These are phyloP conservation scores for Elachura formosa DNA, from an alignment of 2,113 vertebrate species.

Conservation along the genomic window DNA sequence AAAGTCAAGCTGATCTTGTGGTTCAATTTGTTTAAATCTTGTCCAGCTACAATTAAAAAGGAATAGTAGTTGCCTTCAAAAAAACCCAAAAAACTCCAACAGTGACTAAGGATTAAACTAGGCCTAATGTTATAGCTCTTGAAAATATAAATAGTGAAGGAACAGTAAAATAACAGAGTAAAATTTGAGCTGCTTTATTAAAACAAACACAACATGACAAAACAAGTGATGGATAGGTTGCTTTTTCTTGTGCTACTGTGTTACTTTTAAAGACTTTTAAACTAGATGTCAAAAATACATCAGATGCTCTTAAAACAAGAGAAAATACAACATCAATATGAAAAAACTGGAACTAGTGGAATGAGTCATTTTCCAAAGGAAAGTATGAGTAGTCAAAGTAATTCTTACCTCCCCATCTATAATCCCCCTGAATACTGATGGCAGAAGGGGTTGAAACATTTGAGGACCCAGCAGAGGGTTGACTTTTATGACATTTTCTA, in stretches of 20 bases:
- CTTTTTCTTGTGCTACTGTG: not conserved
- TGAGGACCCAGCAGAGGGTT: slow-evolving; percentile 86
- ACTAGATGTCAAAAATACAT: not conserved
- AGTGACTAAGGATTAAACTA: not conserved
- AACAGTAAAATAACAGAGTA: not conserved
- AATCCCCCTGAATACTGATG: slow-evolving; percentile 85
- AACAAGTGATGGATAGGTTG: not conserved
- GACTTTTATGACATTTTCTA: slow-evolving; percentile 92
- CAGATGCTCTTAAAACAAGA: not conserved
- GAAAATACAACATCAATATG: not conserved
- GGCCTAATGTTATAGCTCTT: not conserved
- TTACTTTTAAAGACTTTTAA: not conserved
- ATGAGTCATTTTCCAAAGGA: not conserved
- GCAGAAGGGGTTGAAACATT: slow-evolving; percentile 90
- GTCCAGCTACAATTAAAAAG: not conserved
- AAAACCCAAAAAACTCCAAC: not conserved
- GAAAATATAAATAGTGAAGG: not conserved
- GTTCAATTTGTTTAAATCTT: not conserved
- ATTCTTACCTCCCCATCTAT: slow-evolving; percentile 90
- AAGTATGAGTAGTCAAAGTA: not conserved
- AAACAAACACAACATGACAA: not conserved
- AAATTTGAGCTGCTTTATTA: not conserved
- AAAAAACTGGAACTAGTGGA: not conserved
- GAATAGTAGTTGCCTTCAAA: not conserved
- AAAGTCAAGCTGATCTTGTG: not conserved